Conservation (phyloP, 2,113 vertebrate genomes). For the Pagrus major region DNA sequence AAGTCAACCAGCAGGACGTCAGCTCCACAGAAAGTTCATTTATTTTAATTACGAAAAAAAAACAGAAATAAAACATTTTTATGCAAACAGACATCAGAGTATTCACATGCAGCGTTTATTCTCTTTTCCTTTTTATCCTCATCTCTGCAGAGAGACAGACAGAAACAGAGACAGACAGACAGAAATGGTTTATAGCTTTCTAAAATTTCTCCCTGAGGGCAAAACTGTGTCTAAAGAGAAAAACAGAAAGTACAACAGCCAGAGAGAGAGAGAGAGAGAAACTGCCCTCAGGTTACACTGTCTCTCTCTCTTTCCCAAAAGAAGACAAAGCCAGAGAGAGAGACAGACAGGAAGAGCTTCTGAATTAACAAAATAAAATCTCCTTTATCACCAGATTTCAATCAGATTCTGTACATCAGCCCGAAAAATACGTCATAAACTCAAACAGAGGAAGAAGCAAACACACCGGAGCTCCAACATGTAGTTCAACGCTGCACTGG, state of each 20-base stretch:
- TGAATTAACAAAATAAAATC: neutral
- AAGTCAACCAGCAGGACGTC: neutral
- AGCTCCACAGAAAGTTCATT: neutral
- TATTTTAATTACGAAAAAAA: too few species aligned
- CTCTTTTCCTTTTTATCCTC: conserved; percentile 1
- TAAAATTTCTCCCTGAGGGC: conserved; percentile 56
- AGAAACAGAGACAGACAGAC: neutral
- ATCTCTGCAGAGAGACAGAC: conserved; percentile 13
- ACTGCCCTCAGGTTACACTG: conserved; percentile 54
- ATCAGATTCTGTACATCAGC: neutral
- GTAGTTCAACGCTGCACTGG: too few species aligned
- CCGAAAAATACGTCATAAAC: neutral
- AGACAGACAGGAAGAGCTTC: neutral
- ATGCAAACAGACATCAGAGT: neutral
- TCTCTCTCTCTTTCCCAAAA: conserved; percentile 21
- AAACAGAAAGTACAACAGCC: conserved; percentile 33
- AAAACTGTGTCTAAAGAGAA: conserved; percentile 38
- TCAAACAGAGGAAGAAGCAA: neutral
- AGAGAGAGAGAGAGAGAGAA: conserved; percentile 10
- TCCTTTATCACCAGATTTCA: neutral
- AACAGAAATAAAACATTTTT: conserved; percentile 3
- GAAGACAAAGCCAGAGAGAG: conserved; percentile 9
- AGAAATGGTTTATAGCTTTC: conserved; percentile 48
- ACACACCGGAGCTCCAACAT: neutral
- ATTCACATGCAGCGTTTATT: neutral